Evolutionary conservation across 1,140 invertebrate species (phyloP), one percentile per base, ranked within the genome.

Genomic region (Gonioctena quinquepunctata): DNA sequence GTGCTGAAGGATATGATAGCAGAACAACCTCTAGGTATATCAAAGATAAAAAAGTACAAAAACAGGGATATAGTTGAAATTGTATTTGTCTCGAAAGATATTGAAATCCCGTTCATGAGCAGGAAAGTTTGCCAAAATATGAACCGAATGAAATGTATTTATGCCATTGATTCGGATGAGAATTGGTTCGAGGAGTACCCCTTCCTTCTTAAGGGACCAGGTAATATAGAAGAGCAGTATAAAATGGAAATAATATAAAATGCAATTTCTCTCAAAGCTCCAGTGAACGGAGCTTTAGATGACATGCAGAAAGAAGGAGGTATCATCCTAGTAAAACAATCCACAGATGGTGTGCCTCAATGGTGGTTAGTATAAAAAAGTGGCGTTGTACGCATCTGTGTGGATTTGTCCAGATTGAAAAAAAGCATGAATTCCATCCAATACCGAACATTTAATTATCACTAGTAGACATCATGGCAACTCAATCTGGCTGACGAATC

Each of bases 361-460:
- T 83, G 28, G 82, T 84, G 2, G 68, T 83, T 5, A 79, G 82
- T 6, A 70, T 77, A 66, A 86, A 85, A 52, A 18, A 19, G 1
- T 13, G n/a, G 22, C 18, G 22, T 16, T 3, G 23, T 84, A 57
- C 70, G 33, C n/a, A 42, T 86, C 25, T 85, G 83, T 68, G 60
- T 86, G 13, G 83, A 86, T 76, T 83, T 83, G 5, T 77, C 69
- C 67, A 77, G 82, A 50, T 71, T 86, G 49, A 87, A 87, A 75
- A 78, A 77, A 67, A 68, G 50, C 11, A 80, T 86, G 8, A 76
- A 60, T 74, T 78, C 68, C 78, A 77, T 73, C 75, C 69, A 23
- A 74, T 84, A 11, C 77, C 81, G 13, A 79, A 73, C 3, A 49
- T 80, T 19, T 79, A 83, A 27, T 77, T 82, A 61, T 70, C 82